Evolutionary conservation across 2,797 vertebrate species (phyloP), one percentile per base, ranked within the genome.

Genomic region (Acridotheres tristis): DNA sequence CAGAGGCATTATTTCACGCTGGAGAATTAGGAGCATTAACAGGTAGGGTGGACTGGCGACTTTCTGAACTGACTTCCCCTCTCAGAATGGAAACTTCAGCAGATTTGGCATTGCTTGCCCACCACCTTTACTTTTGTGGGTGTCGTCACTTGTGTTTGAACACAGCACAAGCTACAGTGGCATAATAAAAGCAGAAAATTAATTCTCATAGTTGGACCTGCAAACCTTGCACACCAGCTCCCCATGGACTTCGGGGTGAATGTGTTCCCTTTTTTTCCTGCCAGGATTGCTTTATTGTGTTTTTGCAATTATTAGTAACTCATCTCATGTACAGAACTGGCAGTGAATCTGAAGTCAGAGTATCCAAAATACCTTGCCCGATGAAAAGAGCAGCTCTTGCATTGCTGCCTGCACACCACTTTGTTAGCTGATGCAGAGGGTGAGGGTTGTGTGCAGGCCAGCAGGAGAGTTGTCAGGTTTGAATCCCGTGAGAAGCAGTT

Each of bases 291-390:
- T 77, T 89, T 90, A 50, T 76, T 88, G 29, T 93, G 45, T 58
- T 94, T 84, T 82, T 85, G 80, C 77, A 74, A 16, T 91, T 91
- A 84, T 43, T 93, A 68, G 57, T 77, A 95, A 74, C 80, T 93
- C 74, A 27, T 84, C 63, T 93, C 5, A 0, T 77, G 43, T 53
- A 38, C 3, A 2, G 88, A 94, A 61, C 61, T 91, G 85, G 42
- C 68, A 74, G 61, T 32, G 43, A 89, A 72, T 89, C 59, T 77
- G 53, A 85, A 92, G 53, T 54, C 63, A 71, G 73, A 66, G 45
- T 18, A 76, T 77, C 65, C 72, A 85, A 71, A 95, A 89, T 82
- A 74, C 22, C 74, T 82, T 40, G 0, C 26, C 57, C 55, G 5
- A 3, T 1, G 0, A 90, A 94, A 87, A 80, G 80, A 89, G 75